Evolutionary conservation across 2,888 invertebrate species (phyloP).

Genomic region (Boloria selene): DNA sequence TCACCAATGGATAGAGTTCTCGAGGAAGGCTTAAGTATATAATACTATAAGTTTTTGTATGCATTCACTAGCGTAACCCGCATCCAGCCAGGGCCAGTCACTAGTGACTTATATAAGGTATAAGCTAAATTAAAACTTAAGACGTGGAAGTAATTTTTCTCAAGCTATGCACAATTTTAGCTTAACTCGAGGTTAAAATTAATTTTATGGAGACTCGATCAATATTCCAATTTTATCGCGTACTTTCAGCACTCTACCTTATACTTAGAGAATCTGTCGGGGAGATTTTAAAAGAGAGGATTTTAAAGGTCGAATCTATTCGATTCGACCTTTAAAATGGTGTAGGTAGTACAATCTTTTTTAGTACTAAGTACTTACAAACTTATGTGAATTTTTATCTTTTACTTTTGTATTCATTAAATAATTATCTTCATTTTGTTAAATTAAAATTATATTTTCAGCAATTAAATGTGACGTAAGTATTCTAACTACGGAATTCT

Average conservation of each 20-base stretch:
- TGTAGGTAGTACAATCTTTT: conserved; percentile 3
- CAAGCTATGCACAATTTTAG: background rate
- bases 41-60: too few species aligned
- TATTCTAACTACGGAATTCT: too few species aligned
- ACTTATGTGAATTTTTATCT: conserved; percentile 13
- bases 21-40: too few species aligned
- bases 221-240: conserved; percentile 28
- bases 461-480: background rate
- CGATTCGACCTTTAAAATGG: conserved; percentile 21
- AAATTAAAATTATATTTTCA: conserved; percentile 7
- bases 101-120: too few species aligned
- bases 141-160: too few species aligned
- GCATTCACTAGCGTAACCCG: too few species aligned
- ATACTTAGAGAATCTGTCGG: conserved; percentile 22
- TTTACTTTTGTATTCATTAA: conserved; percentile 13
- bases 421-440: conserved; percentile 13
- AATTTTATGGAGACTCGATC: conserved; percentile 25
- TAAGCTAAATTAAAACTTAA: too few species aligned
- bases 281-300: too few species aligned
- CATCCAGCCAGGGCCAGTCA: too few species aligned
- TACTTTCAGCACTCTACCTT: conserved; percentile 21
- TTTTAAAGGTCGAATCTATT: too few species aligned
- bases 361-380: background rate
- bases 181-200: conserved; percentile 19
- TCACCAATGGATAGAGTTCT: too few species aligned